Evolutionary conservation across 2,888 invertebrate genomes (phyloP).

Genomic region (Acronicta aceris): DNA sequence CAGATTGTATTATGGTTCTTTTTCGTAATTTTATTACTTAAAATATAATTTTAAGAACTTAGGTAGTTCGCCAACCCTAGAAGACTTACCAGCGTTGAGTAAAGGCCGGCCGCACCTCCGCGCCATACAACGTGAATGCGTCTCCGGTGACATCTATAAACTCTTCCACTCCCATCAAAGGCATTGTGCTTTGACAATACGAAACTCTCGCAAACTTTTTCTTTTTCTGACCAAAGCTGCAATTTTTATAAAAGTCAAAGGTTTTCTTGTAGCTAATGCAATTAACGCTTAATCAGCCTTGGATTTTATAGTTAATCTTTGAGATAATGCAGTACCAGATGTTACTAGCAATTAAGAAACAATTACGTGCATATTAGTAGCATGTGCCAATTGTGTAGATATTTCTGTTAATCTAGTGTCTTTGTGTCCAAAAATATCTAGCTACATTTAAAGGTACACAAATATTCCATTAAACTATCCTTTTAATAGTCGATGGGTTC

Average conservation of each 20-base stretch:
- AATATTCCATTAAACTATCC: too few species aligned
- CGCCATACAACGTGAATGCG: constrained; percentile 43
- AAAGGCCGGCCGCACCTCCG: constrained; percentile 57
- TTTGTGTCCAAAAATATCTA: too few species aligned
- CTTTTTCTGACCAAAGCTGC: constrained; percentile 20
- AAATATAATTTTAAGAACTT: background rate
- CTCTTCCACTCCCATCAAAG: constrained; percentile 53
- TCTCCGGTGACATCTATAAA: constrained; percentile 56
- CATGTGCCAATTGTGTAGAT: too few species aligned
- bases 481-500: too few species aligned
- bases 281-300: constrained; percentile 22
- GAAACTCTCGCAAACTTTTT: constrained; percentile 44
- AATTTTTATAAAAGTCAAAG: constrained; percentile 21
- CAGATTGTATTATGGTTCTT: too few species aligned
- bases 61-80: constrained; percentile 46
- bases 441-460: too few species aligned
- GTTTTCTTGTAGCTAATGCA: constrained; percentile 20
- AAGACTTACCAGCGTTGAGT: constrained; percentile 44
- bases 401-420: too few species aligned
- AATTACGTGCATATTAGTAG: constrained; percentile 9
- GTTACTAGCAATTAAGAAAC: background rate
- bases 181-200: constrained; percentile 53
- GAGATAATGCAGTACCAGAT: constrained; percentile 2
- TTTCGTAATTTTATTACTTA: too few species aligned
- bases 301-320: constrained; percentile 3